Conservation (phyloP, 1,140 invertebrate species). For the Choristoneura fumiferana region DNA sequence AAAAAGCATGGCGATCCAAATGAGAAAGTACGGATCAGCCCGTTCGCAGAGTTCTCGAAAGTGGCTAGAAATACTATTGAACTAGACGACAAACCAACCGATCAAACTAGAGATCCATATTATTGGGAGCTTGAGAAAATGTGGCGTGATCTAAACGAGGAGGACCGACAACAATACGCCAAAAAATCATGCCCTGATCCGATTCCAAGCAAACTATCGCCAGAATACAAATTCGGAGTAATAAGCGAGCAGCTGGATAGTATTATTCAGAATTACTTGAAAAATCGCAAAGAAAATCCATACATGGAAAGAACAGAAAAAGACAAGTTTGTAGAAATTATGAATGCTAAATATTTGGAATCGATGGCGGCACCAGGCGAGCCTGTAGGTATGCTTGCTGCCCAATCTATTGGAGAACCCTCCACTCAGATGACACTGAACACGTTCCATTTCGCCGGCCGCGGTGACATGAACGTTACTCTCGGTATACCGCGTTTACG, state of each 20-base stretch:
- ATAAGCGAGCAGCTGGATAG: constrained; percentile 88
- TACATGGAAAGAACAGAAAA: constrained; percentile 65
- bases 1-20: constrained; percentile 78
- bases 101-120: constrained; percentile 61
- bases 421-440: constrained; percentile 99
- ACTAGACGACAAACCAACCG: constrained; percentile 48
- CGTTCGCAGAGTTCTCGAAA: constrained; percentile 49
- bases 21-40: constrained; percentile 60
- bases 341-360: constrained; percentile 88
- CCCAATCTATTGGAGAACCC: constrained; percentile 98
- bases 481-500: constrained; percentile 96
- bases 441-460: constrained; percentile 99
- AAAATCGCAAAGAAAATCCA: constrained; percentile 48
- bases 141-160: constrained; percentile 80
- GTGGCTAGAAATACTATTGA: constrained; percentile 49
- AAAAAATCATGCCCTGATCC: constrained; percentile 85
- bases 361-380: constrained; percentile 94
- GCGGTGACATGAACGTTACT: constrained; percentile 99
- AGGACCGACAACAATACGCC: constrained; percentile 78
- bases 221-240: constrained; percentile 89
- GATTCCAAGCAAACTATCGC: constrained; percentile 82
- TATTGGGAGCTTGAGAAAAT: constrained; percentile 80
- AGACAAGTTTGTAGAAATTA: constrained; percentile 82
- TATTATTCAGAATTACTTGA: constrained; percentile 84
- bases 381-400: constrained; percentile 96